These are phyloP conservation scores for Clusia tigrina DNA, from an alignment of 2,888 invertebrate genomes.

Conservation along the genomic window DNA sequence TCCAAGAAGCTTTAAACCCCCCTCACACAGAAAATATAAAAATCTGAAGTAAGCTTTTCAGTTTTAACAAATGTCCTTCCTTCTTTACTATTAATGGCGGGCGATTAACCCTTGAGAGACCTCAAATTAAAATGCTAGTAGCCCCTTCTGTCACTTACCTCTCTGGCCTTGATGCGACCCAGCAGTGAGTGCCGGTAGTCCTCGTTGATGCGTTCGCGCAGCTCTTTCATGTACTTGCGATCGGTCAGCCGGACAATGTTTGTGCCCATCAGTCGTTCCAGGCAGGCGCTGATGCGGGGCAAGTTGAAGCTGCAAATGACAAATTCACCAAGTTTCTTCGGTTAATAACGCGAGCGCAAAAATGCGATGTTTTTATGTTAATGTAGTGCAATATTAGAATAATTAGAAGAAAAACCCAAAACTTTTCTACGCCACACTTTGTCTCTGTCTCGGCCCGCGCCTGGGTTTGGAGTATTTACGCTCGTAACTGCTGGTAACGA, in stretches of 20 bases:
- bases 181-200: conserved; percentile 69
- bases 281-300: conserved; percentile 61
- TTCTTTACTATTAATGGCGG: too few relatives aligned
- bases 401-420: not conserved
- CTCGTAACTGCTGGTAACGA: conserved; percentile 53
- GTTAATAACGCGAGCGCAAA: conserved; percentile 13
- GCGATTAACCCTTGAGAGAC: too few relatives aligned
- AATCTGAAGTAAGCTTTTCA: too few relatives aligned
- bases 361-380: not conserved
- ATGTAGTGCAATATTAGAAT: conserved; percentile 12
- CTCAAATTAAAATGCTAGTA: too few relatives aligned
- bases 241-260: conserved; percentile 73
- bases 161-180: conserved; percentile 68
- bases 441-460: too few relatives aligned
- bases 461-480: conserved; percentile 45
- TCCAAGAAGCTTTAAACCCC: too few relatives aligned
- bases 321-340: not conserved
- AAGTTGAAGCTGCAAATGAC: conserved; percentile 57
- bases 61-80: too few relatives aligned
- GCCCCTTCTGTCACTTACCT: conserved; percentile 65
- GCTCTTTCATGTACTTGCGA: conserved; percentile 70
- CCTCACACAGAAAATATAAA: too few relatives aligned
- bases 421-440: not conserved
- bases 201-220: conserved; percentile 69
- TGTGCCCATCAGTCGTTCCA: conserved; percentile 64